Conservation (phyloP, 2,797 vertebrate genomes). For the Natrix natrix region DNA sequence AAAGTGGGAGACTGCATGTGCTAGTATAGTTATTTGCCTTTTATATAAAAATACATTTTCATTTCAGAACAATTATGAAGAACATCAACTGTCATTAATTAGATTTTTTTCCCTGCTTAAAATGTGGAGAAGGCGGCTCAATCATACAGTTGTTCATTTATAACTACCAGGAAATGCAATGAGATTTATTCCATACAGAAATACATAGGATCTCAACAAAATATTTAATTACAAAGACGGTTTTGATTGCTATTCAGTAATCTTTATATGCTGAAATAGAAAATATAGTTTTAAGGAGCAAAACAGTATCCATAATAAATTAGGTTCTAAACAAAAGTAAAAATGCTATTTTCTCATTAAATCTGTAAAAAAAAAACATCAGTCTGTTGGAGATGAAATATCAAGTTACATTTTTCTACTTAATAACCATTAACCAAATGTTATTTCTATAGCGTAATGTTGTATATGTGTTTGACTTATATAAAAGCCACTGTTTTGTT, state of each 20-base stretch:
- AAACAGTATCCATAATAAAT: slow-evolving; percentile 41
- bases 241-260: not conserved
- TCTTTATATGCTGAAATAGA: not conserved
- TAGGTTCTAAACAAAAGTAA: slow-evolving; percentile 40
- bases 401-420: slow-evolving; percentile 21
- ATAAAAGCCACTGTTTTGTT: slow-evolving; percentile 4
- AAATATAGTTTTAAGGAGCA: slow-evolving; percentile 9
- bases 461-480: slow-evolving; percentile 35
- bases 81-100: slow-evolving; percentile 14
- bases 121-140: not conserved
- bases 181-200: not conserved
- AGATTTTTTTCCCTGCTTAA: slow-evolving; percentile 11
- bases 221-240: not conserved
- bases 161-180: not conserved
- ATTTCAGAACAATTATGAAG: slow-evolving; percentile 31
- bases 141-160: accelerated
- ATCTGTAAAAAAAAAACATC: slow-evolving; percentile 25
- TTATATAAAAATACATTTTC: slow-evolving; percentile 53
- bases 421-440: slow-evolving; percentile 62
- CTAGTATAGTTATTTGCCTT: slow-evolving; percentile 43
- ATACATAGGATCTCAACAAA: not conserved
- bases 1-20: slow-evolving; percentile 42
- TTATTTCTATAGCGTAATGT: not conserved
- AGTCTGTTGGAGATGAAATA: not conserved
- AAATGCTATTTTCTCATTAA: not conserved